A percentile compares a stretch with the other conserved stretches of the same genome.
Conservation (phyloP, 2,888 invertebrate genomes). For the Pasiphila rectangulata region DNA sequence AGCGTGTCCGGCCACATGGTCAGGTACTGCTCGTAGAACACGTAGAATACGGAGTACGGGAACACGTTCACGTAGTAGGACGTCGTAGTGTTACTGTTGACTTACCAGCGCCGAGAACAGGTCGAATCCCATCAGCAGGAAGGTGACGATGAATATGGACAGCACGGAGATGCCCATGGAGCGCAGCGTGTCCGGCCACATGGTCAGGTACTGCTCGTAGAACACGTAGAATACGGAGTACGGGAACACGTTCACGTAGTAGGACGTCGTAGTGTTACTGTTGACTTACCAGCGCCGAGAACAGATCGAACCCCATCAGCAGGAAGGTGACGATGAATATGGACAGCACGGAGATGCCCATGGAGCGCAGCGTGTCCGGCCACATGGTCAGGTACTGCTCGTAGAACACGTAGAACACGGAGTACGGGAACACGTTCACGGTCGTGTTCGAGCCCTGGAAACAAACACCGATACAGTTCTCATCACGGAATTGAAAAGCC, state of each 20-base stretch:
- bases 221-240: constrained; percentile 99
- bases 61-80: too few species aligned
- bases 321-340: constrained; percentile 96
- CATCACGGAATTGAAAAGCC: too few species aligned
- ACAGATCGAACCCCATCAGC: constrained; percentile 95
- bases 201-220: constrained; percentile 98
- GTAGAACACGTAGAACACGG: constrained; percentile 98
- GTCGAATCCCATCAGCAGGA: constrained; percentile 95
- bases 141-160: constrained; percentile 97
- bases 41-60: too few species aligned
- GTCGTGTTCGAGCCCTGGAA: constrained; percentile 55
- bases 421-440: constrained; percentile 92
- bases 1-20: too few species aligned
- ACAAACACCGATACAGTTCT: not conserved
- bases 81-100: too few species aligned
- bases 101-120: constrained; percentile 74
- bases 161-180: constrained; percentile 93
- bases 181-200: constrained; percentile 94
- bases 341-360: constrained; percentile 93
- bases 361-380: constrained; percentile 92
- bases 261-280: too few species aligned
- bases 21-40: too few species aligned
- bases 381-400: constrained; percentile 99
- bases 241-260: constrained; percentile 89
- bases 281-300: constrained; percentile 47